Conservation (phyloP, 2,888 invertebrate genomes). For the Allacma fusca region DNA sequence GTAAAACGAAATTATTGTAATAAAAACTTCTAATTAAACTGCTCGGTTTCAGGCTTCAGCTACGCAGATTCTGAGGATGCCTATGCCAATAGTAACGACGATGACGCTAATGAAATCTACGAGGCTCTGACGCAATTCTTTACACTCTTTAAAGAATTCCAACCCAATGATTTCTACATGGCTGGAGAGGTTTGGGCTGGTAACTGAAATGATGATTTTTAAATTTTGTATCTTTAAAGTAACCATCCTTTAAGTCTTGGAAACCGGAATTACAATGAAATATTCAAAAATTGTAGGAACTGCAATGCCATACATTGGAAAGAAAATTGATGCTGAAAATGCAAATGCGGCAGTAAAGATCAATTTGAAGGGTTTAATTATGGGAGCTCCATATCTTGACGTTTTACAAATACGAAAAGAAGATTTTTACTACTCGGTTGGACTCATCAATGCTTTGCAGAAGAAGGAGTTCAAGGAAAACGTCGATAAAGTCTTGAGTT, state of each 20-base stretch:
- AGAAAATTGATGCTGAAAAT: slow-evolving; percentile 75
- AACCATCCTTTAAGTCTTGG: too few relatives aligned
- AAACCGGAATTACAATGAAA: too few relatives aligned
- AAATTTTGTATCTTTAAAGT: background rate
- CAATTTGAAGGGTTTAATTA: slow-evolving; percentile 68
- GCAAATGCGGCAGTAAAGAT: slow-evolving; percentile 67
- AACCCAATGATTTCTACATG: too few relatives aligned
- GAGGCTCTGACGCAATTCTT: slow-evolving; percentile 32
- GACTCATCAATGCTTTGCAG: slow-evolving; percentile 70
- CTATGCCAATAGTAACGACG: slow-evolving; percentile 1
- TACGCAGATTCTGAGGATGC: slow-evolving; percentile 8
- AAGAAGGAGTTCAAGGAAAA: slow-evolving; percentile 67
- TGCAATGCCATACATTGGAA: slow-evolving; percentile 65
- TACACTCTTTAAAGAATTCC: slow-evolving; percentile 29
- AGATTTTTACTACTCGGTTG: slow-evolving; percentile 79
- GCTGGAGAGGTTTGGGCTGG: slow-evolving; percentile 20
- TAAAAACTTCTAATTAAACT: too few relatives aligned
- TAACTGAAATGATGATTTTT: background rate
- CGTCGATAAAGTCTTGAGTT: slow-evolving; percentile 67
- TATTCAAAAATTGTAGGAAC: background rate
- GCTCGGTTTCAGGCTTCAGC: slow-evolving; percentile 39
- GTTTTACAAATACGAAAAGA: slow-evolving; percentile 66
- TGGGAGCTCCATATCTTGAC: slow-evolving; percentile 76
- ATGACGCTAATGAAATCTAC: slow-evolving; percentile 27
- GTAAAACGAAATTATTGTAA: too few relatives aligned